A percentile compares a stretch with the other conserved stretches of the same genome.
These are phyloP conservation scores for Cyclopterus lumpus DNA, from an alignment of 2,797 vertebrate species.

Conservation along the genomic window DNA sequence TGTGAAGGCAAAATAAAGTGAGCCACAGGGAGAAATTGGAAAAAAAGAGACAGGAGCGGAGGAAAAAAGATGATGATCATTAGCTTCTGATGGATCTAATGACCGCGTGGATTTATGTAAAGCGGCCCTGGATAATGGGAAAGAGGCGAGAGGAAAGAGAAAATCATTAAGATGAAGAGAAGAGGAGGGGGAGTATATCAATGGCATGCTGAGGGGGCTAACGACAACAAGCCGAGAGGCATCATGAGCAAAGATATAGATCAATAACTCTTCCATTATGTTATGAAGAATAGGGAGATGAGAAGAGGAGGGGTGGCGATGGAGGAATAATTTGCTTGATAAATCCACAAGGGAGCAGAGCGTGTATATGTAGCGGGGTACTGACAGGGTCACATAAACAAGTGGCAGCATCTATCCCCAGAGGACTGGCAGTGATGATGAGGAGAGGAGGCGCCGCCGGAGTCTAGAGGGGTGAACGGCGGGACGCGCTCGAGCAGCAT, in stretches of 20 bases:
- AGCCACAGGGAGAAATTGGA: constrained; percentile 43
- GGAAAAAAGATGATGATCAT: constrained; percentile 76
- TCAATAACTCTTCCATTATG: constrained; percentile 81
- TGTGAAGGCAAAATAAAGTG: constrained; percentile 36
- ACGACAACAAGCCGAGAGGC: constrained; percentile 76
- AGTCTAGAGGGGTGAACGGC: constrained; percentile 61
- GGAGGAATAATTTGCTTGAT: constrained; percentile 84
- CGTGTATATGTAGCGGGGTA: constrained; percentile 59
- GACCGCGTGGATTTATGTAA: constrained; percentile 75
- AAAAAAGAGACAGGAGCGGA: constrained; percentile 50
- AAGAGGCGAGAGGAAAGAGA: constrained; percentile 74
- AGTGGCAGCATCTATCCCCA: constrained; percentile 90
- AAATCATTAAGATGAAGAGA: constrained; percentile 76
- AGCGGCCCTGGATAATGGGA: constrained; percentile 71
- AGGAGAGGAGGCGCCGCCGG: constrained; percentile 58
- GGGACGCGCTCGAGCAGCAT: constrained; percentile 62
- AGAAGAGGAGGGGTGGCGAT: constrained; percentile 66
- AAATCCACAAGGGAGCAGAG: constrained; percentile 64
- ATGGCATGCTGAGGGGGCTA: constrained; percentile 74
- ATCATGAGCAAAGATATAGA: constrained; percentile 83
- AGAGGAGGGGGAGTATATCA: constrained; percentile 69
- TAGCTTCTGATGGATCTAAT: constrained; percentile 82
- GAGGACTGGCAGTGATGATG: constrained; percentile 78
- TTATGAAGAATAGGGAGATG: constrained; percentile 61
- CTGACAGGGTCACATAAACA: constrained; percentile 87